Evolutionary conservation across 2,113 vertebrate species (phyloP).

Genomic region (Ciconia boyciana): DNA sequence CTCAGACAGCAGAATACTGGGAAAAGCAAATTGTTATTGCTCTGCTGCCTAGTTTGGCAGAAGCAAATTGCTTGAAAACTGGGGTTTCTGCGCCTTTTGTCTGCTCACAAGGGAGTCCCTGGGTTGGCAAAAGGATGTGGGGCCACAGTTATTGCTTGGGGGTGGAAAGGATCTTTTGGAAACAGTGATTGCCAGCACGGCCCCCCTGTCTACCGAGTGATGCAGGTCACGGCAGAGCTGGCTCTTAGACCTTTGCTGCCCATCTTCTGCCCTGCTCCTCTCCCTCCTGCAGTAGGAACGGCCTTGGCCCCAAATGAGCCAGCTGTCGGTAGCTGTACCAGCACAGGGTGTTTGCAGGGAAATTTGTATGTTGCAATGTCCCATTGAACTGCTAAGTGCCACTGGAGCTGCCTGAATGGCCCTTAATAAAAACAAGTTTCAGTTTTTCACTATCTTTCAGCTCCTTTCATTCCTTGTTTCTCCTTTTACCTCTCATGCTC

Average conservation of each 20-base stretch:
- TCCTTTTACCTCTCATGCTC: neutral
- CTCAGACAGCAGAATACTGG: neutral
- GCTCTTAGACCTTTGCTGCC: neutral
- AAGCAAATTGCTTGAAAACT: neutral
- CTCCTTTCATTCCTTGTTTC: neutral
- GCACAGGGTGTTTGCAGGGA: neutral
- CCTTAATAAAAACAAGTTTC: neutral
- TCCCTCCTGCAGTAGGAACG: neutral
- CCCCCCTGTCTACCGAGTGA: fast-evolving
- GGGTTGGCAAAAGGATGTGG: neutral
- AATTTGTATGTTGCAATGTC: neutral
- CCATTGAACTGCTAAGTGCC: fast-evolving
- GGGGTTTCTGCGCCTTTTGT: neutral
- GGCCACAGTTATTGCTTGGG: neutral
- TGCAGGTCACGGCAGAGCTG: neutral
- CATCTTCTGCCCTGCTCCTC: neutral
- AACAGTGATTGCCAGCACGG: neutral
- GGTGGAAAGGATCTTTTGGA: neutral
- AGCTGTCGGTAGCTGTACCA: neutral
- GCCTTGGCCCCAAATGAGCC: neutral
- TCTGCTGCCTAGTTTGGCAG: neutral
- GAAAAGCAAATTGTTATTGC: neutral
- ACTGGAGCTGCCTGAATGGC: neutral
- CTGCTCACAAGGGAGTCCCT: neutral
- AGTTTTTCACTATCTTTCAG: neutral